Percentiles rank a stretch among this genome's conserved stretches.
Conservation (phyloP, 2,113 vertebrate genomes). For the Cynocephalus volans region DNA sequence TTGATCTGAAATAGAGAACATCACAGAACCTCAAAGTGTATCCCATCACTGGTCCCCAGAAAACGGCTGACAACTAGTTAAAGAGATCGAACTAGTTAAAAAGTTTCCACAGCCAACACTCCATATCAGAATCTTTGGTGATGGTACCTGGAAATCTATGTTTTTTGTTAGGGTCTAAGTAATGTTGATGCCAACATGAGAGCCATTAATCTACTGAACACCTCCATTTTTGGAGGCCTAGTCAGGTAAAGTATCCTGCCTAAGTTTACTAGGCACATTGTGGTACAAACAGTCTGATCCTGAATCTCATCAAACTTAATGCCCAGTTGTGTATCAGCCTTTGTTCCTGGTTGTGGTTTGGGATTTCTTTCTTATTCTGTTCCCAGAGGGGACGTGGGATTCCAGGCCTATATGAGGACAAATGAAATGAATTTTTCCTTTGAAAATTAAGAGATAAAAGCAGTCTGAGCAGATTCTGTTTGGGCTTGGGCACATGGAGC, state of each 20-base stretch:
- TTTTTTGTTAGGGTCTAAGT: background rate
- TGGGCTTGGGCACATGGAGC: background rate
- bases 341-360: background rate
- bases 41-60: background rate
- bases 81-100: background rate
- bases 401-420: background rate
- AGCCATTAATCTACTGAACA: background rate
- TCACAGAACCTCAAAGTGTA: background rate
- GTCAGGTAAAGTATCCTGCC: background rate
- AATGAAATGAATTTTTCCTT: background rate
- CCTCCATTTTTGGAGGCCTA: too few species aligned
- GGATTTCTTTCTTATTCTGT: background rate
- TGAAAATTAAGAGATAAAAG: background rate
- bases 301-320: background rate
- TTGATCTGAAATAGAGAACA: background rate
- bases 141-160: background rate
- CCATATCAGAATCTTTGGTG: background rate
- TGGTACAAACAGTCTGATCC: background rate
- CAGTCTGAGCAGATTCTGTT: background rate
- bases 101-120: background rate
- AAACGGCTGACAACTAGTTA: background rate
- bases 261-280: background rate
- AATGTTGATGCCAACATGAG: background rate
- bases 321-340: too few species aligned
- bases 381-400: background rate